phyloP scores from a whole-genome alignment of 2,797 vertebrate species.

The Hephaestus fuliginosus region DNA sequence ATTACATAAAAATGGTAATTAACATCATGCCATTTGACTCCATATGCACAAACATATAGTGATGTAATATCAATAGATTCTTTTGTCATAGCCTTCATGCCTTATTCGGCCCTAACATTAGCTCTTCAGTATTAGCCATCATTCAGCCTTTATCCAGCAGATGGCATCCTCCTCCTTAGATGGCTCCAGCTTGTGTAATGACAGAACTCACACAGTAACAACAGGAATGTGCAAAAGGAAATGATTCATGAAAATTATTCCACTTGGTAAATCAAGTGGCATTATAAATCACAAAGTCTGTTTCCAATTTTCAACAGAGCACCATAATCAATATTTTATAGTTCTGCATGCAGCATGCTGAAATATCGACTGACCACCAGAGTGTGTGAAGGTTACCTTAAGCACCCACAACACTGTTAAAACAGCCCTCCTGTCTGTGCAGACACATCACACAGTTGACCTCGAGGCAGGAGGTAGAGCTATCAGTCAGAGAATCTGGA shows the following conservation, averaged over 20 bases:
- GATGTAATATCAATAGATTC: neutral
- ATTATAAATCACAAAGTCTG: slow-evolving; percentile 62
- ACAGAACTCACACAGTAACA: slow-evolving; percentile 25
- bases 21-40: neutral
- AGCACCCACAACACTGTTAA: slow-evolving; percentile 49
- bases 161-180: slow-evolving; percentile 65
- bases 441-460: slow-evolving; percentile 71
- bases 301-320: slow-evolving; percentile 50
- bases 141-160: slow-evolving; percentile 74
- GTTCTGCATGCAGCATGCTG: slow-evolving; percentile 47
- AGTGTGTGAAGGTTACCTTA: slow-evolving; percentile 66
- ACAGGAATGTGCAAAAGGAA: slow-evolving; percentile 54
- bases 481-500: slow-evolving; percentile 65
- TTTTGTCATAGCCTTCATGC: neutral
- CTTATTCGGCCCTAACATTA: neutral
- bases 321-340: slow-evolving; percentile 66
- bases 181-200: slow-evolving; percentile 30
- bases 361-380: slow-evolving; percentile 60
- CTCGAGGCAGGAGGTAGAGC: slow-evolving; percentile 63
- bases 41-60: neutral
- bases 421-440: slow-evolving; percentile 58
- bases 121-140: neutral
- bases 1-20: neutral
- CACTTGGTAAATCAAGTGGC: slow-evolving; percentile 62
- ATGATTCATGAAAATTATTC: slow-evolving; percentile 69